Base-by-base conservation (phyloP, 2,113 vertebrate species). In the Centropristis striata region DNA sequence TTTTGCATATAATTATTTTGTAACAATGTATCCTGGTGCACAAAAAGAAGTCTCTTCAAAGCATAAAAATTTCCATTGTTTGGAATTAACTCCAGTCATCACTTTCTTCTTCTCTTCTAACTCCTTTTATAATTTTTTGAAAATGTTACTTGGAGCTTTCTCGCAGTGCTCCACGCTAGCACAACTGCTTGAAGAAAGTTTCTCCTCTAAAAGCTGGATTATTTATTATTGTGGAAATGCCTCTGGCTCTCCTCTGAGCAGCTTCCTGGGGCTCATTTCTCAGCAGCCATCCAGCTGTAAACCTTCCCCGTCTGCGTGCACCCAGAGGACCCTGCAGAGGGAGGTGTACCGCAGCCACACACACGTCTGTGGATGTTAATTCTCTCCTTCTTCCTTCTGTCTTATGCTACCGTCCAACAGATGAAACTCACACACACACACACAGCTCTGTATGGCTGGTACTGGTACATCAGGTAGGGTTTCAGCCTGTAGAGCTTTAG, bases 211-310 rank as follows among this genome's bases (percentile, higher is more conserved):
- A 81, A 77, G 64, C 44, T 72, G 81, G 54, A 80, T 84, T 82
- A 84, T 93, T 90, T 90, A 90, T 92, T 91, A 87, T 91, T 83
- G 69, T 90, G 71, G 84, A 88, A 88, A 83, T 89, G 80, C 90
- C 86, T 80, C 79, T 71, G 86, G 86, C 76, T 72, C 37, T 71
- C 70, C 28, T 75, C 8, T 41, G 61, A 72, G 77, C 72, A 60
- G 75, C 81, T 71, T 81, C 81, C 81, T 11, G 20, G 1, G 71
- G 79, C 84, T 88, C 68, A 53, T 63, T 92, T 88, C 67, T 84
- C 83, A 80, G 79, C 71, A 86, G 67, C 80, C 76, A 42, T 68
- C 83, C 85, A 92, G 84, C 91, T 91, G 86, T 72, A 80, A 84
- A 73, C 83, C 86, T 65, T 64, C 71, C 54, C 81, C 1, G 20